phyloP scores from a whole-genome alignment of 2,888 invertebrate genomes.

The Nomada ruficornis region DNA sequence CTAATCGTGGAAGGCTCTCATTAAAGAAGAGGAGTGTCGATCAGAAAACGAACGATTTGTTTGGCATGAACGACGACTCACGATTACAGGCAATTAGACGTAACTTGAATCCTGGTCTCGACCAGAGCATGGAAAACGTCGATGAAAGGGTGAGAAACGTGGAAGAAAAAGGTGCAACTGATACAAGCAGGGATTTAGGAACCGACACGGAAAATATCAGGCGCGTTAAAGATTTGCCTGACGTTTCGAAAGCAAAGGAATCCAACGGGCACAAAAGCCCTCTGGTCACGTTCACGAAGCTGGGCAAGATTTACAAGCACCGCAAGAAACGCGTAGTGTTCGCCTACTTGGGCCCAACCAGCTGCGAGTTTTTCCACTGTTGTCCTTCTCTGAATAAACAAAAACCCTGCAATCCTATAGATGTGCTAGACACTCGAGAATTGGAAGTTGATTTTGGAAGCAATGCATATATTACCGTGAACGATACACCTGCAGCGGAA shows the following conservation, averaged over 20 bases:
- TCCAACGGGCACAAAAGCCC: too few relatives aligned
- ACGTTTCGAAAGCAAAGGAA: neutral
- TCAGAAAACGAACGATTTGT: neutral
- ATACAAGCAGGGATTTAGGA: neutral
- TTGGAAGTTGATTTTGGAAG: constrained; percentile 1
- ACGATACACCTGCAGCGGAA: neutral
- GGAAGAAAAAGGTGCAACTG: neutral
- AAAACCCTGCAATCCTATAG: neutral
- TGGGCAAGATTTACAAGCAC: constrained; percentile 45
- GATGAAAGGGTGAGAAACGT: neutral
- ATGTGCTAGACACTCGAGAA: neutral
- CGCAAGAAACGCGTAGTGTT: constrained; percentile 28
- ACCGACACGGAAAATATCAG: neutral
- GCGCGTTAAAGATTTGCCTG: too few relatives aligned
- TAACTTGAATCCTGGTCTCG: constrained; percentile 39
- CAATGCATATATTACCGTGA: neutral
- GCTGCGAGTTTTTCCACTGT: neutral
- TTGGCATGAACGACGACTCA: neutral
- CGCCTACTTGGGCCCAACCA: constrained; percentile 31
- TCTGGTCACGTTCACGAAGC: constrained; percentile 48
- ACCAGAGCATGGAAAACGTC: neutral
- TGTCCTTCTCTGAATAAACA: neutral
- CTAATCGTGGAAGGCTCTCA: constrained; percentile 34
- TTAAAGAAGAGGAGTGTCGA: constrained; percentile 8
- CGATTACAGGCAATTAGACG: constrained; percentile 41